Evolutionary conservation across 1,140 invertebrate genomes (phyloP).

Genomic region (Drosophila nannoptera): DNA sequence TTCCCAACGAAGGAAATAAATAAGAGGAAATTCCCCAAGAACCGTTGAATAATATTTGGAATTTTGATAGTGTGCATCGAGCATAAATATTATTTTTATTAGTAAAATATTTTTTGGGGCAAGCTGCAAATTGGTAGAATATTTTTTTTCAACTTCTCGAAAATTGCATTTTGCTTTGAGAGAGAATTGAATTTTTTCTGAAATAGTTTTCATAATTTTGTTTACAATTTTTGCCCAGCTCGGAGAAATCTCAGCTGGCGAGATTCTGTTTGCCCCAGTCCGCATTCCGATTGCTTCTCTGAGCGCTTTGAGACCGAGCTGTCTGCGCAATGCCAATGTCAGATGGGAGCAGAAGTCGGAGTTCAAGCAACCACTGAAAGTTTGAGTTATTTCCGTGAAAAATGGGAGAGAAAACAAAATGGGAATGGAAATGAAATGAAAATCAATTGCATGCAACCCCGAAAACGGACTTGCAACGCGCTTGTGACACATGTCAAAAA

Average conservation of each 20-base stretch:
- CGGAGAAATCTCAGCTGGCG: not conserved
- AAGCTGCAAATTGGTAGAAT: not conserved
- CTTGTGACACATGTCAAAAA: constrained; percentile 69
- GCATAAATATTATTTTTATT: constrained; percentile 23
- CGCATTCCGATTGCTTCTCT: constrained; percentile 10
- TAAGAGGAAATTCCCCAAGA: no score
- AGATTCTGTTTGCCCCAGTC: not conserved
- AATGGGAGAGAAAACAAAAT: no score
- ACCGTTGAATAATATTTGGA: constrained; percentile 1
- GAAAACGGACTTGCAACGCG: constrained; percentile 26
- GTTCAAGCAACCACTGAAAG: constrained; percentile 26
- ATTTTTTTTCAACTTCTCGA: not conserved
- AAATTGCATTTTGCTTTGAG: not conserved
- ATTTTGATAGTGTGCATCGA: constrained; percentile 23
- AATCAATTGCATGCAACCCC: constrained; percentile 67
- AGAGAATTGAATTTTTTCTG: not conserved
- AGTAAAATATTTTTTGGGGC: not conserved
- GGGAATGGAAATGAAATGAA: constrained; percentile 23
- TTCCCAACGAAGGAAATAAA: not conserved
- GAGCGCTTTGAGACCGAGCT: not conserved
- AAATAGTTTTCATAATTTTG: not conserved
- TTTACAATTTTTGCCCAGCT: not conserved
- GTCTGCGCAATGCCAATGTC: constrained; percentile 56
- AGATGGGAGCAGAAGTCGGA: constrained; percentile 20
- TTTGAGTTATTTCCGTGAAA: no score